These are phyloP conservation scores for Protosalanx chinensis DNA, from an alignment of 2,797 vertebrate species.

Conservation along the genomic window DNA sequence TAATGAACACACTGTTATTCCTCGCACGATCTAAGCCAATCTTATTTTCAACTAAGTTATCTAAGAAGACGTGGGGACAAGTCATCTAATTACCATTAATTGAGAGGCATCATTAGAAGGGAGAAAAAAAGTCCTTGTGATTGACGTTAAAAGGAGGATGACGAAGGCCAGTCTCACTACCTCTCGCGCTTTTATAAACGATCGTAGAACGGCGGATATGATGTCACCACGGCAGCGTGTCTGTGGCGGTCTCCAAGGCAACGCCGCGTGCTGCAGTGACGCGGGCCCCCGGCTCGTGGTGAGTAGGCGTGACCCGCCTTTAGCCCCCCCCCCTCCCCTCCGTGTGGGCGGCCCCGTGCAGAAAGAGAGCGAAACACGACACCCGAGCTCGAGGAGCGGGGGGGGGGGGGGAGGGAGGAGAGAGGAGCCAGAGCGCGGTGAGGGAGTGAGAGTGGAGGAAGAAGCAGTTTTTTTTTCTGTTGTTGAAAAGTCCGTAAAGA, in stretches of 20 bases:
- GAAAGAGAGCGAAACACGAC: conserved; percentile 76
- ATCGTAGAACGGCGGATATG: conserved; percentile 61
- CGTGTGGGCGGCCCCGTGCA: conserved; percentile 71
- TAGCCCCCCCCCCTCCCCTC: conserved; percentile 52
- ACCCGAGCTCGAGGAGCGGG: conserved; percentile 62
- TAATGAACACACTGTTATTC: too few species aligned
- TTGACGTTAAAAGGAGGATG: conserved; percentile 60
- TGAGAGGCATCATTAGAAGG: conserved; percentile 51
- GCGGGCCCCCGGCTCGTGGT: conserved; percentile 68
- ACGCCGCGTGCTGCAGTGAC: conserved; percentile 74
- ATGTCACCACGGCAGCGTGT: conserved; percentile 58
- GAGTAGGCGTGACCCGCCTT: conserved; percentile 74
- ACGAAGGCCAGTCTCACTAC: conserved; percentile 23
- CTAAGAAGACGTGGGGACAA: conserved; percentile 20
- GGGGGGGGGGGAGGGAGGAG: too few species aligned
- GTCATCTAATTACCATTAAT: conserved; percentile 44
- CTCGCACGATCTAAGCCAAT: conserved; percentile 29
- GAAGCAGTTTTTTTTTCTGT: too few species aligned
- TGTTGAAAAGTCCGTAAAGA: conserved; percentile 66
- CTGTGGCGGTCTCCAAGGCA: conserved; percentile 68
- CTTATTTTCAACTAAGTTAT: conserved; percentile 21
- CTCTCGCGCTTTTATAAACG: conserved; percentile 40
- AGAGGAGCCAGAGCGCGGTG: conserved; percentile 54
- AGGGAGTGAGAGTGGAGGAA: conserved; percentile 48
- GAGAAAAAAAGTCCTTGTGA: conserved; percentile 46